These are phyloP conservation scores for Achroia grisella DNA, from an alignment of 1,140 invertebrate species.

Conservation along the genomic window DNA sequence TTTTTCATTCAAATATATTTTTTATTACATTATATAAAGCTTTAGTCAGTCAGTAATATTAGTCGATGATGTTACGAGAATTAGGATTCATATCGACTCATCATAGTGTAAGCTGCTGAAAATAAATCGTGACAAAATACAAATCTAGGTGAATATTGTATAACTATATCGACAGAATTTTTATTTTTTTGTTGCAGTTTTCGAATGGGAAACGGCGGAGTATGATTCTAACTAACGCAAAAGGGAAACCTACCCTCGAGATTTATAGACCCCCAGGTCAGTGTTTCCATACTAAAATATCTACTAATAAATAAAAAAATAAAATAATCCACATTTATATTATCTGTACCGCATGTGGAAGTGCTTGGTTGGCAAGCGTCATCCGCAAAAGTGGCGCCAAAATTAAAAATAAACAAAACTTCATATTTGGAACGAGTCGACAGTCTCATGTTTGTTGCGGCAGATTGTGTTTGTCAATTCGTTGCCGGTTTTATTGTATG, in stretches of 20 bases:
- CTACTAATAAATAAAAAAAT: conserved; percentile 1
- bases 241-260: conserved; percentile 87
- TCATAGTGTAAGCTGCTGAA: conserved; percentile 13
- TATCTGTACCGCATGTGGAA: conserved; percentile 9
- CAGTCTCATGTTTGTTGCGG: conserved; percentile 62
- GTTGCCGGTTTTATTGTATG: conserved; percentile 19
- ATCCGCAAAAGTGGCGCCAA: conserved; percentile 59
- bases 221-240: conserved; percentile 73
- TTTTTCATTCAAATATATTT: too few species aligned
- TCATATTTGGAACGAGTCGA: conserved; percentile 63
- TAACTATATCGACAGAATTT: not conserved
- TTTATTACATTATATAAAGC: too few species aligned
- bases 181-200: conserved; percentile 46
- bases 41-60: conserved; percentile 16
- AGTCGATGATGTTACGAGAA: conserved; percentile 26
- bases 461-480: conserved; percentile 33
- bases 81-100: conserved; percentile 10
- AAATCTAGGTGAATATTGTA: conserved; percentile 4
- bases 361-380: conserved; percentile 44
- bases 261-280: conserved; percentile 91
- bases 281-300: conserved; percentile 13
- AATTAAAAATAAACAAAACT: conserved; percentile 70
- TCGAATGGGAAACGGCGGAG: conserved; percentile 73
- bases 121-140: conserved; percentile 38
- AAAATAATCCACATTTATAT: not conserved